Conservation (phyloP, 2,888 invertebrate species). For the Formica aserva region DNA sequence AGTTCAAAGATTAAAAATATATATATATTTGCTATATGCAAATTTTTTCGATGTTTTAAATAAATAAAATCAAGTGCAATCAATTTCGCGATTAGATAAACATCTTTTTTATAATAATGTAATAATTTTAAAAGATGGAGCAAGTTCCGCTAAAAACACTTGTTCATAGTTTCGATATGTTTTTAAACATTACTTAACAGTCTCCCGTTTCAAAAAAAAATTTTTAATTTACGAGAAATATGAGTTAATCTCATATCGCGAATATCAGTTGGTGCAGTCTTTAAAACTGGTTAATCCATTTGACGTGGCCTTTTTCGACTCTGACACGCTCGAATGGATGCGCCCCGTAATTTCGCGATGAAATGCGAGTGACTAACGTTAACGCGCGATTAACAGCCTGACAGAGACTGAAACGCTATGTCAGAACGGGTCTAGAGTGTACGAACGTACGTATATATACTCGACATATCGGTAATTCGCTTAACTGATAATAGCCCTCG, state of each 20-base stretch:
- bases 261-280: conserved; percentile 34
- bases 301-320: conserved; percentile 32
- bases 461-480: conserved; percentile 73
- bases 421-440: neutral
- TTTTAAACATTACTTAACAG: neutral
- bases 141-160: neutral
- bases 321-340: conserved; percentile 29
- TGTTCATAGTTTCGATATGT: neutral
- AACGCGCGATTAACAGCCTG: conserved; percentile 67
- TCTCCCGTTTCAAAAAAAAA: conserved; percentile 10
- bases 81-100: neutral
- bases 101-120: neutral
- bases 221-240: conserved; percentile 11
- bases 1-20: neutral
- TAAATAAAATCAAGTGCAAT: neutral
- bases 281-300: conserved; percentile 2
- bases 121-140: neutral
- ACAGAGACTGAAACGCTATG: conserved; percentile 46
- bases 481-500: conserved; percentile 77
- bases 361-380: conserved; percentile 63
- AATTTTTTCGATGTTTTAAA: neutral
- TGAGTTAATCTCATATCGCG: conserved; percentile 13
- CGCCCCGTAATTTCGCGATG: conserved; percentile 20
- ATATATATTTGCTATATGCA: neutral
- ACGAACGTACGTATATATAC: conserved; percentile 30